Percentiles rank a stretch among this genome's conserved stretches.
Evolutionary conservation across 2,888 invertebrate species (phyloP).

Genomic region (Fissipunctia ypsillon): DNA sequence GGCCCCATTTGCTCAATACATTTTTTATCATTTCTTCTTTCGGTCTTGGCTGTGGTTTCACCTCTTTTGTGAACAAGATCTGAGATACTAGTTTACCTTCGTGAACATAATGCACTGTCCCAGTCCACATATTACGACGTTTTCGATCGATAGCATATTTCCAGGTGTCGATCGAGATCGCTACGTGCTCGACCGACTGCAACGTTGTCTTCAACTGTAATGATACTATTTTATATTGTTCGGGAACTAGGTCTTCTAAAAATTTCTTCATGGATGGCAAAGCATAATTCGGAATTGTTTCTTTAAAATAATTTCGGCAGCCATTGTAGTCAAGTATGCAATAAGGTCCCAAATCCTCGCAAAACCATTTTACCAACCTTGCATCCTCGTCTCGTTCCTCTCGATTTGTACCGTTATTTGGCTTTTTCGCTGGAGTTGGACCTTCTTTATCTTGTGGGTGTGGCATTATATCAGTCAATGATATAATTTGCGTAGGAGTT

Average conservation of each 20-base stretch:
- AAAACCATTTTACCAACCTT: slow-evolving; percentile 19
- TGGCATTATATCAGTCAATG: neutral
- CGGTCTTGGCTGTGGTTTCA: neutral
- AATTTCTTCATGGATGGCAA: slow-evolving; percentile 3
- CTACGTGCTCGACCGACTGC: slow-evolving; percentile 10
- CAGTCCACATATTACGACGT: slow-evolving; percentile 2
- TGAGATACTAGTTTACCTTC: slow-evolving; percentile 23
- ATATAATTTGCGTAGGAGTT: neutral
- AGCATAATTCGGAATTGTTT: slow-evolving; percentile 8
- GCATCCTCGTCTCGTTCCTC: neutral
- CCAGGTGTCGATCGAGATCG: slow-evolving; percentile 4
- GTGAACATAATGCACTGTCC: slow-evolving; percentile 20
- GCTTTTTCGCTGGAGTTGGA: slow-evolving; percentile 9
- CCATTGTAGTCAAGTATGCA: slow-evolving; percentile 9
- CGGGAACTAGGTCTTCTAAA: neutral
- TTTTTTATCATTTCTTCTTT: neutral
- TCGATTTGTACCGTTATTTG: neutral
- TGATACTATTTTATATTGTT: neutral
- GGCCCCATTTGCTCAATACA: neutral
- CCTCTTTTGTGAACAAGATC: slow-evolving; percentile 9
- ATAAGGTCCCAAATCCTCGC: slow-evolving; percentile 11
- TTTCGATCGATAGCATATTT: neutral
- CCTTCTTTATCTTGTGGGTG: neutral
- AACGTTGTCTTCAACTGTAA: neutral
- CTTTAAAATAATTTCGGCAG: slow-evolving; percentile 9